Evolutionary conservation across 2,113 vertebrate genomes (phyloP).

Genomic region (Steatornis caripensis): DNA sequence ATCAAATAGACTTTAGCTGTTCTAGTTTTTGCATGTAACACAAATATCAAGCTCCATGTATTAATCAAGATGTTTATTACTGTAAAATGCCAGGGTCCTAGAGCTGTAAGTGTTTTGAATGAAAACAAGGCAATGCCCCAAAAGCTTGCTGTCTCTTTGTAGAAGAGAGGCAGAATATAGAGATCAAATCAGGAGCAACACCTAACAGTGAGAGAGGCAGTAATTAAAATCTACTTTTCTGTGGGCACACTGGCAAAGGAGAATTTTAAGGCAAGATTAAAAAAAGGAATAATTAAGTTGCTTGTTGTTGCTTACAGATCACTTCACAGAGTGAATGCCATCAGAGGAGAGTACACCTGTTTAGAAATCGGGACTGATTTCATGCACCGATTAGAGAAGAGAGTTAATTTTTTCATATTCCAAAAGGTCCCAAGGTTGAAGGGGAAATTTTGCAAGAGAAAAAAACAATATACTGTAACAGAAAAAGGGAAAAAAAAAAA

Average conservation of each 20-base stretch:
- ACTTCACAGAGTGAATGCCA: not conserved
- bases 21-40: not conserved
- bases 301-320: not conserved
- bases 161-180: not conserved
- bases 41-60: not conserved
- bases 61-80: not conserved
- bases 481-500: not conserved
- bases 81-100: not conserved
- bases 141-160: not conserved
- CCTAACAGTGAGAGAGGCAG: not conserved
- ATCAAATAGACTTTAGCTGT: not conserved
- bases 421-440: not conserved
- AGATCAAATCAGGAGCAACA: not conserved
- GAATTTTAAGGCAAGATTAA: not conserved
- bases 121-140: not conserved
- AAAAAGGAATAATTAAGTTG: not conserved
- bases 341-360: not conserved
- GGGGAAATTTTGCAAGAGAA: not conserved
- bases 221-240: not conserved
- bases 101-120: not conserved
- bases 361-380: not conserved
- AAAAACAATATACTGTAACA: not conserved
- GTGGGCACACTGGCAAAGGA: not conserved
- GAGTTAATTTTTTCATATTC: not conserved
- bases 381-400: not conserved